A percentile compares a stretch with the other conserved stretches of the same genome.
Conservation (phyloP, 1,140 invertebrate genomes). For the Homarus americanus region DNA sequence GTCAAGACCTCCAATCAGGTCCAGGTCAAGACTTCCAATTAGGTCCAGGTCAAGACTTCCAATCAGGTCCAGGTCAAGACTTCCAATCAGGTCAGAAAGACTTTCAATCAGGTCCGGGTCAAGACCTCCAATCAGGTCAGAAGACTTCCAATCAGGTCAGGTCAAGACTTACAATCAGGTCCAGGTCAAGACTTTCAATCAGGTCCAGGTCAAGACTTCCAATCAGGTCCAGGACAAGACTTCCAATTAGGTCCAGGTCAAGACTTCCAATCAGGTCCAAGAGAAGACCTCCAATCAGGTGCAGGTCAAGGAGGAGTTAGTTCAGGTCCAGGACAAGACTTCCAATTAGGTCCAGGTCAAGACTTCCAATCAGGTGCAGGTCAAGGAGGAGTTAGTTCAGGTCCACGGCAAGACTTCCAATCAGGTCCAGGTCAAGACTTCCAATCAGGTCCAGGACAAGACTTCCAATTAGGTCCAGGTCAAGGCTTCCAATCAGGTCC, state of each 20-base stretch:
- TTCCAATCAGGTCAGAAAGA: not conserved
- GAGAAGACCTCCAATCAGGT: not conserved
- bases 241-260: not conserved
- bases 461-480: not conserved
- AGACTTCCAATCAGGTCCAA: not conserved
- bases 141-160: not conserved
- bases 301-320: slow-evolving; percentile 1
- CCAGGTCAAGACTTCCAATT: not conserved
- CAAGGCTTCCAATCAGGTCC: not conserved
- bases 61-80: not conserved
- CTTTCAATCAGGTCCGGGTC: not conserved
- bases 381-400: not conserved
- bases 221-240: not conserved
- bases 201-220: not conserved
- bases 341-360: not conserved
- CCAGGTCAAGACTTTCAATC: not conserved
- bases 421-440: slow-evolving; percentile 10
- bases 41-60: not conserved
- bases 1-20: not conserved
- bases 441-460: not conserved
- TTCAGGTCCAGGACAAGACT: not conserved
- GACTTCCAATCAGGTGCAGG: not conserved
- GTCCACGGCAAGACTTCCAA: not conserved
- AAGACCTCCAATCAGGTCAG: not conserved
- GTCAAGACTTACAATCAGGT: not conserved